Evolutionary conservation across 1,140 invertebrate genomes (phyloP).

Genomic region (Drosophila truncata): DNA sequence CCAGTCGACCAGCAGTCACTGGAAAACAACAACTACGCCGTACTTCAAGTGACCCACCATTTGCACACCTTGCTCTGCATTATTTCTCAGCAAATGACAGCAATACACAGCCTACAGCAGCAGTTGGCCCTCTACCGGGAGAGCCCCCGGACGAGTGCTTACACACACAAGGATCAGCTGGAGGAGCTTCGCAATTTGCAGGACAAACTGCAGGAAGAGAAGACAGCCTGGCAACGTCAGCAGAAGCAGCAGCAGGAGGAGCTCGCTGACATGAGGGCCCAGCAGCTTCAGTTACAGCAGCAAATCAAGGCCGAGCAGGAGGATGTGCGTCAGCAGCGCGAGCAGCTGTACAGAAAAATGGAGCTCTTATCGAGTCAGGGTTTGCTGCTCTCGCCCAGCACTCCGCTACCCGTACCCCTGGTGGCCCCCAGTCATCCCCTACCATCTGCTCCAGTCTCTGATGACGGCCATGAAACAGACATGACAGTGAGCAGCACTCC

Average conservation of each 20-base stretch:
- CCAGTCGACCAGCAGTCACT: conserved; percentile 48
- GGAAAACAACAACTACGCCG: conserved; percentile 90
- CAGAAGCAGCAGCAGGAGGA: conserved; percentile 88
- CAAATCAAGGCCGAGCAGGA: conserved; percentile 91
- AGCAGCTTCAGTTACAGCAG: conserved; percentile 86
- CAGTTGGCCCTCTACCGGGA: conserved; percentile 87
- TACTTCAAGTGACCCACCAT: conserved; percentile 92
- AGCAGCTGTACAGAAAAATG: conserved; percentile 93
- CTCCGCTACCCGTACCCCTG: conserved; percentile 68
- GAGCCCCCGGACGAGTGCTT: conserved; percentile 86
- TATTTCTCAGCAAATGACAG: conserved; percentile 94
- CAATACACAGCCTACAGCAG: conserved; percentile 91
- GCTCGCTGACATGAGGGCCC: conserved; percentile 88
- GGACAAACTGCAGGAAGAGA: conserved; percentile 92
- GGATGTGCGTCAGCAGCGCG: conserved; percentile 94
- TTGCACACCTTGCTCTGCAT: conserved; percentile 93
- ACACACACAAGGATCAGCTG: conserved; percentile 90
- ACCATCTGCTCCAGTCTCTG: conserved; percentile 21
- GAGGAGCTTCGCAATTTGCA: conserved; percentile 91
- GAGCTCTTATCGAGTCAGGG: conserved; percentile 92
- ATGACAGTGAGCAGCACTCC: conserved; percentile 22
- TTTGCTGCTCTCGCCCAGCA: conserved; percentile 87
- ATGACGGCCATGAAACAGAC: conserved; percentile 58
- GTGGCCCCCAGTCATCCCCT: conserved; percentile 33
- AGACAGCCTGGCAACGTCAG: conserved; percentile 90